Percentiles rank a stretch among this genome's conserved stretches.
Evolutionary conservation across 1,140 invertebrate species (phyloP).

Genomic region (Cotesia vestalis): DNA sequence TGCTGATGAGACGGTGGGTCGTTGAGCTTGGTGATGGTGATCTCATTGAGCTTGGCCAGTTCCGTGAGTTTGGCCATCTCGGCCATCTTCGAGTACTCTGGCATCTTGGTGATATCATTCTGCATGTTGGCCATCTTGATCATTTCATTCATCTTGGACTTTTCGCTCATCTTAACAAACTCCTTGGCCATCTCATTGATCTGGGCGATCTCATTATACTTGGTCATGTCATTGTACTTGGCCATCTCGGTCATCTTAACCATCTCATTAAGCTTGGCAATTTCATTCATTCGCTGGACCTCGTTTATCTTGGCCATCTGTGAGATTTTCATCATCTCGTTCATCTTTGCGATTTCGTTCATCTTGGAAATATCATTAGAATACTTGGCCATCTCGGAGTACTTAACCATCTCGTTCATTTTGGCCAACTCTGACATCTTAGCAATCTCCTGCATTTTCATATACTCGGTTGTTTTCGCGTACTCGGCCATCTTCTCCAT

Average conservation of each 20-base stretch:
- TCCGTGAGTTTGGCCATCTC: slow-evolving; percentile 64
- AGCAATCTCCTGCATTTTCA: slow-evolving; percentile 61
- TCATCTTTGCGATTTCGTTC: slow-evolving; percentile 62
- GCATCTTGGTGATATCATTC: slow-evolving; percentile 61
- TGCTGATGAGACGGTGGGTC: slow-evolving; percentile 51
- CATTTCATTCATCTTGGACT: slow-evolving; percentile 65
- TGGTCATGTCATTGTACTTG: slow-evolving; percentile 60
- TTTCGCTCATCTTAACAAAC: slow-evolving; percentile 64
- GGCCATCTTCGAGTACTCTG: slow-evolving; percentile 61
- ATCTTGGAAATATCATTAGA: slow-evolving; percentile 62
- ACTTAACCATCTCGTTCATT: slow-evolving; percentile 64
- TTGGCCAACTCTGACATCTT: slow-evolving; percentile 61
- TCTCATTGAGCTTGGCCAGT: slow-evolving; percentile 63
- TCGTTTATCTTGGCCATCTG: slow-evolving; percentile 62
- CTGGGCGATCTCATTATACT: slow-evolving; percentile 60
- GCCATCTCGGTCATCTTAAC: slow-evolving; percentile 65
- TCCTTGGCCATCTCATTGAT: slow-evolving; percentile 65
- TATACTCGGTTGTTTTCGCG: slow-evolving; percentile 60
- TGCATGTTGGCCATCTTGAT: slow-evolving; percentile 64
- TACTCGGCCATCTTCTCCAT: slow-evolving; percentile 65
- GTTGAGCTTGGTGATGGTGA: slow-evolving; percentile 63
- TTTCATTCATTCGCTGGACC: slow-evolving; percentile 63
- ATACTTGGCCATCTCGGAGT: slow-evolving; percentile 62
- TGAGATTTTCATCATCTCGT: slow-evolving; percentile 64
- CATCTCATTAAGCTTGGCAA: slow-evolving; percentile 64